Conservation (phyloP, 1,140 invertebrate species). For the Trachymyrmex septentrionalis region DNA sequence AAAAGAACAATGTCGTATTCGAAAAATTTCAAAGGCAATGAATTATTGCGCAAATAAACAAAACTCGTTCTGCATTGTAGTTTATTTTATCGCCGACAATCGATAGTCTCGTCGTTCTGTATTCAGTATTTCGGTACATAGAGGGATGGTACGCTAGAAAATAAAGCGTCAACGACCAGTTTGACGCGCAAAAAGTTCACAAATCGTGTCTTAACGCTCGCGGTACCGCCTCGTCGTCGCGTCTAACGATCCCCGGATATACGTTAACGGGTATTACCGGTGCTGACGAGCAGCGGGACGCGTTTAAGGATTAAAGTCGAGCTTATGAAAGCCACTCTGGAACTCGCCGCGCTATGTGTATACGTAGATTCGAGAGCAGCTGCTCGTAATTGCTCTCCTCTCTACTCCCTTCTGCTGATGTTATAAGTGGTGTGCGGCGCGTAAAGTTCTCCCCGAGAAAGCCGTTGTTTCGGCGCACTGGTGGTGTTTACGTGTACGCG, state of each 20-base stretch:
- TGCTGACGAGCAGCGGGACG: conserved; percentile 66
- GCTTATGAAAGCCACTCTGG: conserved; percentile 71
- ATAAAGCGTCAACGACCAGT: conserved; percentile 49
- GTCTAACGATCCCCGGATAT: conserved; percentile 57
- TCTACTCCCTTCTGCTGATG: conserved; percentile 29
- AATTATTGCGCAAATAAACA: conserved; percentile 14
- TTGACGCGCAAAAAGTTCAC: conserved; percentile 60
- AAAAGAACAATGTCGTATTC: background rate
- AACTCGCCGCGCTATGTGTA: conserved; percentile 71
- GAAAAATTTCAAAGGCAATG: conserved; percentile 3
- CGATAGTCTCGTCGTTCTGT: conserved; percentile 14
- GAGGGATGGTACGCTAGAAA: background rate
- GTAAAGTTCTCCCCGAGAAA: conserved; percentile 73
- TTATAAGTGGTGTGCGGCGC: conserved; percentile 66
- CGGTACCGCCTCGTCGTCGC: background rate
- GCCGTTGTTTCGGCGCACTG: conserved; percentile 47
- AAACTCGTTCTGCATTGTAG: background rate
- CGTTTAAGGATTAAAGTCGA: conserved; percentile 77
- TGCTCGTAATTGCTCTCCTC: conserved; percentile 78
- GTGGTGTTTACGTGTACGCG: conserved; percentile 37
- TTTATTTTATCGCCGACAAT: conserved; percentile 21
- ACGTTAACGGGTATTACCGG: conserved; percentile 69
- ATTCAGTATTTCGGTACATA: conserved; percentile 9
- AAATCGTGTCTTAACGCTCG: conserved; percentile 65
- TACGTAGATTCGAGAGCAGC: conserved; percentile 77